A percentile compares a stretch with the other conserved stretches of the same genome.
phyloP scores from a whole-genome alignment of 2,797 vertebrate species.

The Parotocinclus haroldoi region DNA sequence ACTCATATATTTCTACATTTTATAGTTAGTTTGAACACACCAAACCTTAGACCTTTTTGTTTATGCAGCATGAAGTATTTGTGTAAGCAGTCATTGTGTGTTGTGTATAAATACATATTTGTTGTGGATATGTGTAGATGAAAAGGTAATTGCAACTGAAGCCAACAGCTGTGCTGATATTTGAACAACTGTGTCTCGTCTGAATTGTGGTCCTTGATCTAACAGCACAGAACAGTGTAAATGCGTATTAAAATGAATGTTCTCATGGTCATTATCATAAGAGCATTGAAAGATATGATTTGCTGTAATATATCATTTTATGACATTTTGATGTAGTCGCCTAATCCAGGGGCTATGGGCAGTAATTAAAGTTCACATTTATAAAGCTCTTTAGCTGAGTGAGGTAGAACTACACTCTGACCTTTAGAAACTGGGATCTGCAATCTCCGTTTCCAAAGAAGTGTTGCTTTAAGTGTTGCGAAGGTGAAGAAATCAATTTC shows the following conservation, averaged over 20 bases:
- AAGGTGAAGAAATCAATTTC: too few relatives aligned
- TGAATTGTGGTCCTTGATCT: conserved; percentile 21
- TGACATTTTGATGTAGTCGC: conserved; percentile 55
- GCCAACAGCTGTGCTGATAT: conserved; percentile 17
- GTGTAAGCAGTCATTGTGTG: not conserved
- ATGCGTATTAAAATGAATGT: conserved; percentile 52
- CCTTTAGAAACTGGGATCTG: conserved; percentile 69
- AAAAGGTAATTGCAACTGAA: not conserved
- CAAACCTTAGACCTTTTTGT: conserved; percentile 4
- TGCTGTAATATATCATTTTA: conserved; percentile 54
- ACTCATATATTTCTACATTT: not conserved
- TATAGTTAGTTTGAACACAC: not conserved
- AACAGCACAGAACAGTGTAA: conserved; percentile 18
- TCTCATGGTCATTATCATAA: conserved; percentile 56
- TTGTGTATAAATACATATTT: not conserved
- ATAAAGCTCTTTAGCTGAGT: conserved; percentile 60
- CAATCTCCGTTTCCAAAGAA: not conserved
- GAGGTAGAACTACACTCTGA: conserved; percentile 62
- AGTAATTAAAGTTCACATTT: conserved; percentile 58
- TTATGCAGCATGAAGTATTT: not conserved
- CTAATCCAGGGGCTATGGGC: conserved; percentile 68
- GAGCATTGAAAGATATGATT: conserved; percentile 61
- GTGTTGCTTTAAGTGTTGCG: too few relatives aligned
- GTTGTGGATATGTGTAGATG: not conserved
- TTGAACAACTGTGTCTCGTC: conserved; percentile 8